Conservation (phyloP, 2,888 invertebrate species). For the Fragum fragum region DNA sequence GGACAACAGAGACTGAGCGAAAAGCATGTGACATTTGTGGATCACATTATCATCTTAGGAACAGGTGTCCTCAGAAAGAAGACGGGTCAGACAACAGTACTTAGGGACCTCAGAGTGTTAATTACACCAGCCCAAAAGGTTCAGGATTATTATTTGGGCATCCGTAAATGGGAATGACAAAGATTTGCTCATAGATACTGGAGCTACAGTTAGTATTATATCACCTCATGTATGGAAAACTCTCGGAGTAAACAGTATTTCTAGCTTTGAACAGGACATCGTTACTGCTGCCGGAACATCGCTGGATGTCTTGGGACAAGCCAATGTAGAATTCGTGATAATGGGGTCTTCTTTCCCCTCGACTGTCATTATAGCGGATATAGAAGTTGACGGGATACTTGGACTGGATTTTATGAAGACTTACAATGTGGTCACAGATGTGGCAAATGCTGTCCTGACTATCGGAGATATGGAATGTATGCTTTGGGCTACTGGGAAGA, state of each 20-base stretch:
- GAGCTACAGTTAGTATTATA: not conserved
- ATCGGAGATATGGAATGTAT: not conserved
- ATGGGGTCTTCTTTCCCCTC: not conserved
- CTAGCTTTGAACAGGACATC: not conserved
- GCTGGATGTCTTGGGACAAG: constrained; percentile 4
- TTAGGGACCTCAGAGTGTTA: not conserved
- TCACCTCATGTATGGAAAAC: not conserved
- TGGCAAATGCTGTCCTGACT: not conserved
- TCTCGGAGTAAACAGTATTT: not conserved
- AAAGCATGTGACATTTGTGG: not conserved
- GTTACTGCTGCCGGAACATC: not conserved
- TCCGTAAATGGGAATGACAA: not conserved
- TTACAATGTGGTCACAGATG: constrained; percentile 8
- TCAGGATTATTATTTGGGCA: not conserved
- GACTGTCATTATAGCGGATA: constrained; percentile 5
- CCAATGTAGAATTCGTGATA: not conserved
- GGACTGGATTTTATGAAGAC: constrained; percentile 9
- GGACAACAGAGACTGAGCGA: not conserved
- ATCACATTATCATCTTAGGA: not conserved
- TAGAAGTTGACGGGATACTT: constrained; percentile 12
- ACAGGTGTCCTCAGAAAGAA: not conserved
- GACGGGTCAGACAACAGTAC: not conserved
- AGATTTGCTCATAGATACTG: not conserved
- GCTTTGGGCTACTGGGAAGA: not conserved
- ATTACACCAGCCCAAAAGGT: not conserved